Evolutionary conservation across 2,888 invertebrate genomes (phyloP).

Genomic region (Perdita meconis): DNA sequence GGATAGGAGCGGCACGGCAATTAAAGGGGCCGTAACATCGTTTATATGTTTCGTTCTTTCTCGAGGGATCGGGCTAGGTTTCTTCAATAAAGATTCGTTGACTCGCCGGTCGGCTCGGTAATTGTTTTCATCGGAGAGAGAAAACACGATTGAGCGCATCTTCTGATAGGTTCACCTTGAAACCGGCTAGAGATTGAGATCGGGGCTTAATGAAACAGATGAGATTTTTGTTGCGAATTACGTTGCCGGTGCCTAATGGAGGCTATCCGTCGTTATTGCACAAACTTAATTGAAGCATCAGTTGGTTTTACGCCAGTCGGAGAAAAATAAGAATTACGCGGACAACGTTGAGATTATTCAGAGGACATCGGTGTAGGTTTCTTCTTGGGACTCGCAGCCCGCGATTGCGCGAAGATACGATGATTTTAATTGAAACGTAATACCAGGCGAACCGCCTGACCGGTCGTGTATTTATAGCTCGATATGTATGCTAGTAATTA

Average conservation of each 20-base stretch:
- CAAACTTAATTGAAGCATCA: constrained; percentile 41
- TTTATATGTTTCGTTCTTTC: constrained; percentile 37
- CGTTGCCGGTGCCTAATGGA: constrained; percentile 31
- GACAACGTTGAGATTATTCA: constrained; percentile 26
- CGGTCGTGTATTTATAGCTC: constrained; percentile 30
- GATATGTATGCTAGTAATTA: constrained; percentile 36
- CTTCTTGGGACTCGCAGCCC: neutral
- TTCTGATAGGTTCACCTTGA: constrained; percentile 52
- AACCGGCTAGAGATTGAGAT: constrained; percentile 29
- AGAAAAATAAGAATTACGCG: constrained; percentile 27
- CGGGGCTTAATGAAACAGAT: constrained; percentile 57
- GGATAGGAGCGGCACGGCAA: constrained; percentile 19
- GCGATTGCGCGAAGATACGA: constrained; percentile 20
- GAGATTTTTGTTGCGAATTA: constrained; percentile 41
- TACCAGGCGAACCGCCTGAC: constrained; percentile 6
- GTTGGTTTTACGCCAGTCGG: constrained; percentile 3
- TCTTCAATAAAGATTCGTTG: constrained; percentile 52
- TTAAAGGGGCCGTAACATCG: constrained; percentile 13
- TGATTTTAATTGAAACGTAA: constrained; percentile 57
- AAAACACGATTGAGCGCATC: constrained; percentile 40
- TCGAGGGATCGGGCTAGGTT: constrained; percentile 1
- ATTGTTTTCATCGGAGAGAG: constrained; percentile 51
- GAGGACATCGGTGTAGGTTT: constrained; percentile 22
- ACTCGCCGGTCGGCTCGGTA: constrained; percentile 26
- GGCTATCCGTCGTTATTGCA: constrained; percentile 23